Percentiles rank a stretch among this genome's conserved stretches.
These are phyloP conservation scores for Aleiodes testaceus DNA, from an alignment of 2,888 invertebrate genomes.

Conservation along the genomic window DNA sequence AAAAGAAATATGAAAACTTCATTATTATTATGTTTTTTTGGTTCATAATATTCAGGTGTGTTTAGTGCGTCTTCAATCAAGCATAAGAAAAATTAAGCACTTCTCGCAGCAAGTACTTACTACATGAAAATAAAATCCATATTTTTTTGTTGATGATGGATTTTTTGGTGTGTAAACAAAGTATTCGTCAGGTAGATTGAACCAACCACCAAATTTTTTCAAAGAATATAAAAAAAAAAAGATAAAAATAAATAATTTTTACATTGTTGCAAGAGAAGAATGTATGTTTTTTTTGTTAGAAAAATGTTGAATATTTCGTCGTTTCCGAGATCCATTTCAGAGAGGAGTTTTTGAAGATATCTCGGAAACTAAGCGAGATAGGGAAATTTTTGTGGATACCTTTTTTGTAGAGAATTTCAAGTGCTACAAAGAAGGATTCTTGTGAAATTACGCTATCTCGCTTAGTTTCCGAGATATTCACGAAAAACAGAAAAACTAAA, in stretches of 20 bases:
- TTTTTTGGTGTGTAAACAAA: conserved; percentile 57
- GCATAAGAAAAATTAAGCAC: conserved; percentile 13
- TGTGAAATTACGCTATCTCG: no score
- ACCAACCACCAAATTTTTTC: conserved; percentile 70
- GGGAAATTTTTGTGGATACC: no score
- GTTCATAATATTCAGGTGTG: no score
- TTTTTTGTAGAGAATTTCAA: no score
- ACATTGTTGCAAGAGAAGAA: conserved; percentile 22
- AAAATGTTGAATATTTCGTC: conserved; percentile 1
- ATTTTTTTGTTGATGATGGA: conserved; percentile 46
- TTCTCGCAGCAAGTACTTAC: conserved; percentile 68
- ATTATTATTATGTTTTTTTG: no score
- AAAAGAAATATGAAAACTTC: no score
- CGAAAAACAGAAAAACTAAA: no score
- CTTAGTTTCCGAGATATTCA: no score
- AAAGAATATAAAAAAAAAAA: conserved; percentile 65
- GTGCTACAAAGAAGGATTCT: no score
- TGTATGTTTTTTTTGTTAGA: conserved; percentile 13
- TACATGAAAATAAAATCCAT: conserved; percentile 57
- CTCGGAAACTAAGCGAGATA: no score
- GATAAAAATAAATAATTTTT: conserved; percentile 42
- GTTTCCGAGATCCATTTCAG: background rate
- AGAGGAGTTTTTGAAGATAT: no score
- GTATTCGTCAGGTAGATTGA: conserved; percentile 63
- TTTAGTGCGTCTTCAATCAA: conserved; percentile 1